Base-by-base conservation (phyloP, 2,797 vertebrate genomes). In the Sebastes iracundus region DNA sequence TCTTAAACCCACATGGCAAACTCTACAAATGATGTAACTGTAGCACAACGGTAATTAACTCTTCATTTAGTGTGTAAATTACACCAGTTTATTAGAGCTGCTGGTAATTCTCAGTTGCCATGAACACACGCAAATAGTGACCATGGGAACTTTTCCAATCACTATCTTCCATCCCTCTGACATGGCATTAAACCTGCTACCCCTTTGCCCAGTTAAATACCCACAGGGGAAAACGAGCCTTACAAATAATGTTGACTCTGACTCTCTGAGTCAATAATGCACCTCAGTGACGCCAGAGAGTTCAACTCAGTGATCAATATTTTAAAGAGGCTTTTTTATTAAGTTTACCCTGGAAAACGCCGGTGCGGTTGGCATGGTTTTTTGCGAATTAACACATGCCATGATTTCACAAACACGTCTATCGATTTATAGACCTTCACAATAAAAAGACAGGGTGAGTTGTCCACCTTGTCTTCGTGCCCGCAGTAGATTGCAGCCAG, bases 231-330 rank as follows among this genome's bases (percentile, higher is more conserved):
- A 77, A 83, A 62, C 23, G 55, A 56, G 42, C 76, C 14, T 53
- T 7, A 2, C 18, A 82, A 67, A 65, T 75, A 82, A 77, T 56
- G 25, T 87, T 82, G 71, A 82, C 80, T 80, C 81, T 71, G 55
- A 77, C 33, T 75, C 28, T 77, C 27, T 35, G 25, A 70, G 80
- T 83, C 59, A 42, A 66, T 82, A 82, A 78, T 75, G 61, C 71
- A 76, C 65, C 68, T 83, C 56, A n/a, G 23, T 62, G 69, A 86
- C 66, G 67, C 79, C 73, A 22, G 46, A 28, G 25, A 70, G 55
- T 63, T 55, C 28, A 66, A 69, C 60, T 84, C 28, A 3, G 23
- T 3, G 14, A 87, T 88, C 68, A 3, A 85, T 90, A 65, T 76
- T 88, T 86, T 60, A 75, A 78, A 77, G 38, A 69, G 30, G 8